Percentiles rank a stretch among this genome's conserved stretches.
Conservation (phyloP, 2,888 invertebrate species). For the Nomada flava region DNA sequence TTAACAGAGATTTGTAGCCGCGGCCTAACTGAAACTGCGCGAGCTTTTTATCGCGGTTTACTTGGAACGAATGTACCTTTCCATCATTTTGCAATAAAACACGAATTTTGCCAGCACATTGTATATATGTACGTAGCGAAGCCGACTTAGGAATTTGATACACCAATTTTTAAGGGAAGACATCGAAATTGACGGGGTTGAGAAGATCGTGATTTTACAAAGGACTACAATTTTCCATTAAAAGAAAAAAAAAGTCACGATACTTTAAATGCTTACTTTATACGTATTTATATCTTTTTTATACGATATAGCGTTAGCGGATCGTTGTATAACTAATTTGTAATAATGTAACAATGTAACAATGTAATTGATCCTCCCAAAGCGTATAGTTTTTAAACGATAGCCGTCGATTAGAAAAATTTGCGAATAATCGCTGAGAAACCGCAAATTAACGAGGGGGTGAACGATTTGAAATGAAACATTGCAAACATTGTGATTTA, state of each 20-base stretch:
- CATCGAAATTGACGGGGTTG: background rate
- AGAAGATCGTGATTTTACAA: background rate
- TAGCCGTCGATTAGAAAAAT: conserved; percentile 1
- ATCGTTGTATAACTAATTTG: conserved; percentile 5
- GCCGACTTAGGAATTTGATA: conserved; percentile 12
- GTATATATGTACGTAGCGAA: conserved; percentile 37
- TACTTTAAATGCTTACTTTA: conserved; percentile 28
- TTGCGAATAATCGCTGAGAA: conserved; percentile 14
- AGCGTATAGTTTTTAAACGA: conserved; percentile 15
- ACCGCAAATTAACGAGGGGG: conserved; percentile 13
- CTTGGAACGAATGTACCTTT: conserved; percentile 24
- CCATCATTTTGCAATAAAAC: conserved; percentile 6
- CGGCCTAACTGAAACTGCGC: background rate
- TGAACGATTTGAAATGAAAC: conserved; percentile 28
- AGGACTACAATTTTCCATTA: conserved; percentile 1
- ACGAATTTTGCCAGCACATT: conserved; percentile 16
- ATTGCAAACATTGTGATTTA: conserved; percentile 57
- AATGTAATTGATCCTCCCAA: conserved; percentile 22
- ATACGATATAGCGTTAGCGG: conserved; percentile 32
- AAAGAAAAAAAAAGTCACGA: background rate
- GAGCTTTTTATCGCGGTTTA: background rate
- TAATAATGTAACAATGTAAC: background rate
- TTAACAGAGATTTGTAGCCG: background rate
- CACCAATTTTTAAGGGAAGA: background rate
- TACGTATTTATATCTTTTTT: conserved; percentile 51